These are phyloP conservation scores for Heliothis subflexa DNA, from an alignment of 1,140 invertebrate genomes.

Conservation along the genomic window DNA sequence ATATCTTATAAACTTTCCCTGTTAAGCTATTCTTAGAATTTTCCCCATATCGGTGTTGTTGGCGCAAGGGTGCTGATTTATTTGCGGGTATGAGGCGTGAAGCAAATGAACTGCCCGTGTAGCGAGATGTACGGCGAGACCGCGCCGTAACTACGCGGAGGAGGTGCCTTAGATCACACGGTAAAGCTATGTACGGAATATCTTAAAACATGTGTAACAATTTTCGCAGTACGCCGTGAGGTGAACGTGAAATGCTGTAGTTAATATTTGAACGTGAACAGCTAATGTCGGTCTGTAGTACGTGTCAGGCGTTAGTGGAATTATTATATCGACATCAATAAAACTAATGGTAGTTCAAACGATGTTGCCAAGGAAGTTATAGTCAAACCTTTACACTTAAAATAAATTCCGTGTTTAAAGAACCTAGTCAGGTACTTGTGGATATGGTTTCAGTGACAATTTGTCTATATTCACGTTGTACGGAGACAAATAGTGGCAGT, in stretches of 20 bases:
- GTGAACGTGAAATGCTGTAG: slow-evolving; percentile 35
- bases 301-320: not conserved
- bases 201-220: slow-evolving; percentile 54
- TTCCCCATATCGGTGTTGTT: slow-evolving; percentile 44
- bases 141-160: slow-evolving; percentile 64
- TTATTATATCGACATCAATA: not conserved
- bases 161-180: slow-evolving; percentile 64
- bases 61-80: slow-evolving; percentile 74
- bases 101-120: slow-evolving; percentile 80
- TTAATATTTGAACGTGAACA: slow-evolving; percentile 32
- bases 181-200: slow-evolving; percentile 56
- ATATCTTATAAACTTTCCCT: slow-evolving; percentile 30
- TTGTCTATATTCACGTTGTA: slow-evolving; percentile 12
- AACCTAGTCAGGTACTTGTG: not conserved
- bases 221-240: slow-evolving; percentile 41
- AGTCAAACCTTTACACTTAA: not conserved
- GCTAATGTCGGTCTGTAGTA: slow-evolving; percentile 7
- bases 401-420: not conserved
- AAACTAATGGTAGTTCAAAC: not conserved
- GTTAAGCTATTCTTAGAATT: slow-evolving; percentile 44
- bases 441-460: not conserved
- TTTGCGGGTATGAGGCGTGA: slow-evolving; percentile 83
- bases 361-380: not conserved
- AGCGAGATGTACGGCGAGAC: slow-evolving; percentile 76
- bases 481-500: slow-evolving; percentile 28